Evolutionary conservation across 2,888 invertebrate genomes (phyloP), one percentile per base, ranked within the genome.

Genomic region (Beris morrisii): DNA sequence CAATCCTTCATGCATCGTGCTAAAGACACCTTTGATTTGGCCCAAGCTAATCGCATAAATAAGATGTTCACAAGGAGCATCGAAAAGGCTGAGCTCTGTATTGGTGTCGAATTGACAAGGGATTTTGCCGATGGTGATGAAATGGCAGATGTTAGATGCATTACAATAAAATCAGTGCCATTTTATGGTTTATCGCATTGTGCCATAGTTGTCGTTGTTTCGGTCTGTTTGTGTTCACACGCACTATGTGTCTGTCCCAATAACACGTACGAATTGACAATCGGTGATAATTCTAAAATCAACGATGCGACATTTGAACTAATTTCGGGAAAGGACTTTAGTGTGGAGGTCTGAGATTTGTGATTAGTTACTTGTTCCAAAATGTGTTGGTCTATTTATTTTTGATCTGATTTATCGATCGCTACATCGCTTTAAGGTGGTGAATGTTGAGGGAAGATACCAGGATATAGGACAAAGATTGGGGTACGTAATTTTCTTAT

Each of bases 41-140:
- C 61, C 61, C 61, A 50, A 61, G 61, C 61, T 61, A 61, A 61
- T 61, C 61, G 61, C 38, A 38, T 61, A 61, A 61, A 61, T 61
- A 61, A 61, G 61, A 61, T 5, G 38, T 38, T 38, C 38, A 38
- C 38, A 38, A 38, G 38, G 3, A 38, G 38, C 61, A 61, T 61
- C 61, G n/a, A 30, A 38, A 32, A n/a, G 13, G 38, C 11, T 11
- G 52, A 11, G 38, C 13, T 52, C 13, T 44, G 28, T 31, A 9
- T 59, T 31, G 9, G 31, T 22, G 15, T 31, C 32, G 22, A 50
- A 30, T 44, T 31, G 5, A 38, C 31, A 28, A 22, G 59, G 13
- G 38, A 38, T 38, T 43, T 22, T 22, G 22, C 22, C 22, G 22
- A 22, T 22, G 22, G 22, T 3, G 50, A 50, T 38, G 15, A 46